Conservation (phyloP, 23 tunicate species). For the Styela plicata region DNA sequence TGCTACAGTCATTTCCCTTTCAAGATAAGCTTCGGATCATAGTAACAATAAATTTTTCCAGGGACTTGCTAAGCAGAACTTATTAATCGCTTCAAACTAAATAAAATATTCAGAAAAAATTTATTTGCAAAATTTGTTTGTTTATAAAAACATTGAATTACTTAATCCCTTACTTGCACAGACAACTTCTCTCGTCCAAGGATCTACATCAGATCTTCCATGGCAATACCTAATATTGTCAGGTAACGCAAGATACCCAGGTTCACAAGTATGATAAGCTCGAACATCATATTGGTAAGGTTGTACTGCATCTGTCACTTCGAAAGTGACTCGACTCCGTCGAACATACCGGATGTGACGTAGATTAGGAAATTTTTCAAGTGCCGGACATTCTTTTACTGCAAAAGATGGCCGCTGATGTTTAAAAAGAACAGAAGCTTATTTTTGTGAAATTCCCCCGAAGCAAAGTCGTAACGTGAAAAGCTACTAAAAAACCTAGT, state of each 20-base stretch:
- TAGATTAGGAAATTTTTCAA: conserved; percentile 17
- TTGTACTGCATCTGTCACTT: background rate
- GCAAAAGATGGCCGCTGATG: too few relatives aligned
- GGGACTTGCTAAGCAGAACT: background rate
- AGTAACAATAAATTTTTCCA: too few relatives aligned
- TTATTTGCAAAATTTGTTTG: too few relatives aligned
- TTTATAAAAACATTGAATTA: too few relatives aligned
- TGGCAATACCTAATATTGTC: conserved; percentile 27
- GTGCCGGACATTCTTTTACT: conserved; percentile 30
- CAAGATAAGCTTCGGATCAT: too few relatives aligned
- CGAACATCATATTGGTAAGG: conserved; percentile 41
- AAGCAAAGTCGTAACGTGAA: too few relatives aligned
- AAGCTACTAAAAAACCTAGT: too few relatives aligned
- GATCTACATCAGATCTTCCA: conserved; percentile 26
- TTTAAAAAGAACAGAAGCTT: too few relatives aligned
- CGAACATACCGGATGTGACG: conserved; percentile 17
- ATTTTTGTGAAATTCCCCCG: too few relatives aligned
- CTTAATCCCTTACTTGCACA: conserved; percentile 23
- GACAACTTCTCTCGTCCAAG: conserved; percentile 19
- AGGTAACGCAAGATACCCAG: conserved; percentile 32
- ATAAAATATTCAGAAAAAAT: too few relatives aligned
- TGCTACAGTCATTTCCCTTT: too few relatives aligned
- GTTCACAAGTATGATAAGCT: conserved; percentile 39
- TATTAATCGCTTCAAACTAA: background rate
- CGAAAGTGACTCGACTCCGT: background rate